Base-by-base conservation (phyloP, 2,888 invertebrate species). In the Microplitis deprimator region DNA sequence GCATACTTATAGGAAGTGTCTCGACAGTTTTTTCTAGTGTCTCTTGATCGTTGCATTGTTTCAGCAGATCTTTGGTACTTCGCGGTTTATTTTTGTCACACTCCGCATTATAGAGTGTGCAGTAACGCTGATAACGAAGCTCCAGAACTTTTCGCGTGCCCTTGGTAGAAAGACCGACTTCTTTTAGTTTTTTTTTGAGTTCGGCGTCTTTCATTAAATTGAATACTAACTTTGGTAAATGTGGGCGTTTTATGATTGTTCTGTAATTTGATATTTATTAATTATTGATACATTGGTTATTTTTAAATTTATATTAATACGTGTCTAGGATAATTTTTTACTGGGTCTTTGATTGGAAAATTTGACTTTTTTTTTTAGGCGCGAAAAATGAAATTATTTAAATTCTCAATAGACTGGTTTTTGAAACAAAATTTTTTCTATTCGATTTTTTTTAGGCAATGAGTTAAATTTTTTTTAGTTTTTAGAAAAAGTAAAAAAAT, bases 151-250 rank as follows among this genome's bases (percentile, higher is more conserved):
- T 90, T 64, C 90, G 85, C 80, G 91, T 90, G 7, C 92, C 92
- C 39, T 89, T 85, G 0, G 87, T 81, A 20, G 89, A 88, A n/a
- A 92, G 85, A 5, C 91, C 91, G 68, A 90, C 83, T 69, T 91
- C 90, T 82, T 90, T 91, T 78, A 91, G 84, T 79, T 88, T 90
- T 77, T 90, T 91, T 59, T 88, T 87, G 68, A 92, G 79, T 61
- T 90, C 90, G 62, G 86, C 86, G 16, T 92, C 91, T 73, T 90
- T 89, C 89, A 92, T 89, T 65, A 92, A 81, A 81, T 85, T 87
- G 75, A 91, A 90, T 1, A 92, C 91, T 70, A 91, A 85, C 83
- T 92, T 92, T 72, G 92, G 90, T 74, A 92, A 78, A 5, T 90
- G 90, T 79, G 90, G 89, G 38, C 90, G 87, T 80, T 88, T 90